Base-by-base conservation (phyloP, 2,113 vertebrate species). In the Plestiodon gilberti region DNA sequence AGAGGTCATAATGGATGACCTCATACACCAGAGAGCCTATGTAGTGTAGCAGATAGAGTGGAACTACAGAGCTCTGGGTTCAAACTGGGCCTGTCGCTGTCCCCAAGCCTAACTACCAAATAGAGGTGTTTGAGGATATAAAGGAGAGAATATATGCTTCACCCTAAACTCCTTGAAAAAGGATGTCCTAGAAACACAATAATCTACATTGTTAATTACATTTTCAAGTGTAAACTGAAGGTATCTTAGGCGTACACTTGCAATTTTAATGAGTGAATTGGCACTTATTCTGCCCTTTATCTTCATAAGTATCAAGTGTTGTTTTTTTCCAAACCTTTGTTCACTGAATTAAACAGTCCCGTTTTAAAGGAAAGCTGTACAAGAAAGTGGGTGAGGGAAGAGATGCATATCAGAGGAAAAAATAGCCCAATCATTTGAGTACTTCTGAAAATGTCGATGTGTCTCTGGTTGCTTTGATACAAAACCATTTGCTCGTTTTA, bases 391-490 rank as follows among this genome's bases (percentile, higher is more conserved):
- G 18, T 52, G 67, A 48, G 14, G 52, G 17, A 20, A 62, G 69
- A 78, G 8, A 85, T 80, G 38, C 30, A 71, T 64, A 71, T 69
- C 90, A 38, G 40, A 78, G 84, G 55, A 89, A 89, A 77, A 64
- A 82, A 77, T 79, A 85, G 76, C 14, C 43, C 43, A 83, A 74
- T 83, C 15, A 17, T 77, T 77, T 20, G 76, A 70, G 11, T 73
- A 38, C 23, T 70, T 86, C 52, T 40, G 85, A 93, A 87, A 92
- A 83, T 79, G n/a, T 61, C 81, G 74, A 89, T 79, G 77, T 88
- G 1, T 20, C 89, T 14, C 86, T 74, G 40, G 23, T 89, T 88
- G 33, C 25, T 65, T 57, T 83, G 81, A 52, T 61, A 79, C 69
- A 83, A 78, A 20, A 67, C 20, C 22, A 14, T 85, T 85, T 55